Percentiles rank a stretch among this genome's conserved stretches.
phyloP scores from a whole-genome alignment of 1,140 invertebrate species.

The Procambarus clarkii region DNA sequence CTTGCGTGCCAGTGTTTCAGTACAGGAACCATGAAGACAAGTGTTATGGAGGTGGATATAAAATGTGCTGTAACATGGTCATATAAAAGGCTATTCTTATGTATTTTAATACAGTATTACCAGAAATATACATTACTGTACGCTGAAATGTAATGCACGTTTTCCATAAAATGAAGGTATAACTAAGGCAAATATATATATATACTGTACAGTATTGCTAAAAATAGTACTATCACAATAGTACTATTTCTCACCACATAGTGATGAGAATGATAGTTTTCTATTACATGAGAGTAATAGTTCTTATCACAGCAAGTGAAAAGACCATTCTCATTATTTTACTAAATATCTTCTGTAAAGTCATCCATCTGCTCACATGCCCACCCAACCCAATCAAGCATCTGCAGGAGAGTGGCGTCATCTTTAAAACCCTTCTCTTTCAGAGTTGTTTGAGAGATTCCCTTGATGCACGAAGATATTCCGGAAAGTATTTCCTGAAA shows the following conservation, averaged over 20 bases:
- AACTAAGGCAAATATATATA: no score
- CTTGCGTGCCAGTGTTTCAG: no score
- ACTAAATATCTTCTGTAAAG: constrained; percentile 5
- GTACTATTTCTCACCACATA: neutral
- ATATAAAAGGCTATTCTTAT: neutral
- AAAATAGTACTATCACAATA: neutral
- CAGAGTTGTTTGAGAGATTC: constrained; percentile 22
- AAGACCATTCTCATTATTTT: no score
- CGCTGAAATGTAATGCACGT: no score
- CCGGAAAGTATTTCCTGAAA: constrained; percentile 42
- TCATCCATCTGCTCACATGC: constrained; percentile 52
- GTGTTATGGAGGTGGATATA: neutral
- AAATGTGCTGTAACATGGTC: neutral
- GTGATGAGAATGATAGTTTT: neutral
- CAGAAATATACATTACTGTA: no score
- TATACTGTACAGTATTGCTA: no score
- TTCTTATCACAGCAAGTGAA: no score
- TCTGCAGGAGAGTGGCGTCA: constrained; percentile 27
- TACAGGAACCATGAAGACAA: no score
- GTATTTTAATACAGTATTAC: neutral
- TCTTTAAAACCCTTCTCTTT: constrained; percentile 22
- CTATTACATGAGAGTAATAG: neutral
- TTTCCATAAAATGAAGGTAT: no score
- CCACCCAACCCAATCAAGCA: constrained; percentile 54
- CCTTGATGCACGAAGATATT: constrained; percentile 45